Conservation (phyloP, 2,888 invertebrate species). For the Galeopsomyia nigrocyanea region DNA sequence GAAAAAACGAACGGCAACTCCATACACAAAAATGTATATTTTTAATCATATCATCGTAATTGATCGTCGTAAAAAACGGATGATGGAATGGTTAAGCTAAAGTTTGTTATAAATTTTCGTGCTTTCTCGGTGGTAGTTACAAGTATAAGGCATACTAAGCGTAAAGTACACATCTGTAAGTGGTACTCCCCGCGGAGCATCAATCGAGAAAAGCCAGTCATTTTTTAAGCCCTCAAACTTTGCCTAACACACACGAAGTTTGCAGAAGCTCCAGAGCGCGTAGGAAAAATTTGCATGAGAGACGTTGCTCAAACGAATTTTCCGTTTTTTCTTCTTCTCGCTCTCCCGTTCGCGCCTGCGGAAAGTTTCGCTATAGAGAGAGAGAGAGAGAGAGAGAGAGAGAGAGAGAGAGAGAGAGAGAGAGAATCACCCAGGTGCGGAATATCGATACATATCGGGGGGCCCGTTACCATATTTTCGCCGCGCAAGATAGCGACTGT, state of each 20-base stretch:
- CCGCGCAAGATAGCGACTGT: constrained; percentile 31
- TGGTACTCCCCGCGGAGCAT: background rate
- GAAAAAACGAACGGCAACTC: too few relatives aligned
- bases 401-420: constrained; percentile 3
- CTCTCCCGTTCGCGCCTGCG: background rate
- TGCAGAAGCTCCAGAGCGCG: background rate
- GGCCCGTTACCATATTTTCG: constrained; percentile 31
- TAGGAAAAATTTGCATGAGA: constrained; percentile 13
- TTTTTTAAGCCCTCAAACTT: too few relatives aligned
- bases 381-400: constrained; percentile 17
- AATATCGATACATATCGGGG: constrained; percentile 27
- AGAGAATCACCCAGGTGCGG: constrained; percentile 20
- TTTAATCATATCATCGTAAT: too few relatives aligned
- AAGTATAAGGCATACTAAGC: too few relatives aligned
- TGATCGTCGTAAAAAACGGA: too few relatives aligned
- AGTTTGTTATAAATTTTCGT: too few relatives aligned
- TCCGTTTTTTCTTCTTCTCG: background rate
- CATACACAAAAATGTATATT: too few relatives aligned
- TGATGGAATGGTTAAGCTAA: too few relatives aligned
- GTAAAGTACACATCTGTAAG: too few relatives aligned
- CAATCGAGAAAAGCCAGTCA: constrained; percentile 1
- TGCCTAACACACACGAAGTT: too few relatives aligned
- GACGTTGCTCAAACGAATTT: constrained; percentile 15
- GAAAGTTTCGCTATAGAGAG: background rate
- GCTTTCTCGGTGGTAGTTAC: too few relatives aligned